Evolutionary conservation across 2,888 invertebrate species (phyloP).

Genomic region (Aspidiotus destructor): DNA sequence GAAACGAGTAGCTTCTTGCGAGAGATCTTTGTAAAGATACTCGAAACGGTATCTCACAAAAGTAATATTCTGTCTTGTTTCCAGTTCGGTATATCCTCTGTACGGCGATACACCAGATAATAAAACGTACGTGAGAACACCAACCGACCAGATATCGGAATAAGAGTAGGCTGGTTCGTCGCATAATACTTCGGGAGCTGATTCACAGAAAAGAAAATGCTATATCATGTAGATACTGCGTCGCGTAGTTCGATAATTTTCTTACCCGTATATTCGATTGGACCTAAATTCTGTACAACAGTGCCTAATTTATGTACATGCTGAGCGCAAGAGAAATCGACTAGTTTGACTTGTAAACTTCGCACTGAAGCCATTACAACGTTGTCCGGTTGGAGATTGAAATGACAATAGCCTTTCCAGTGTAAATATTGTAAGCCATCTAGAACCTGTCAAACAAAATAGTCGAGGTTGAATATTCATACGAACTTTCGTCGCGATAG

Average conservation of each 20-base stretch:
- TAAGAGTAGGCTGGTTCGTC: constrained; percentile 81
- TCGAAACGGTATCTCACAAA: constrained; percentile 89
- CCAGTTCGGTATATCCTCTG: constrained; percentile 66
- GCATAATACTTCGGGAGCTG: constrained; percentile 79
- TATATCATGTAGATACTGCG: neutral
- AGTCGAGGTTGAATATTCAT: neutral
- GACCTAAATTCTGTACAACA: constrained; percentile 47
- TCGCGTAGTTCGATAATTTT: neutral
- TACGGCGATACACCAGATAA: constrained; percentile 89
- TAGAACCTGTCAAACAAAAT: constrained; percentile 47
- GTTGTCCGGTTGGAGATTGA: constrained; percentile 90
- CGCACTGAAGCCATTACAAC: constrained; percentile 81
- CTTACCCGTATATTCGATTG: constrained; percentile 34
- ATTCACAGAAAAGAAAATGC: neutral
- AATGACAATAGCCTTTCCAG: constrained; percentile 80
- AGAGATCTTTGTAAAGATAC: constrained; percentile 85
- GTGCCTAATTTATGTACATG: constrained; percentile 68
- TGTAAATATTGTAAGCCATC: constrained; percentile 91
- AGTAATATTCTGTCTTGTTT: constrained; percentile 82
- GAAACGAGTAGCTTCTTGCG: constrained; percentile 86
- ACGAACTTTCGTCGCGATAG: neutral
- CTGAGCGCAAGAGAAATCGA: constrained; percentile 83
- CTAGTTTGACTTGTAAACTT: constrained; percentile 75
- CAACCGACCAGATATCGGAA: constrained; percentile 93
- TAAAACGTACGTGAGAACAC: constrained; percentile 81